These are phyloP conservation scores for Enteromius unitaeniatus DNA, from an alignment of 2,797 vertebrate genomes.

Conservation along the genomic window DNA sequence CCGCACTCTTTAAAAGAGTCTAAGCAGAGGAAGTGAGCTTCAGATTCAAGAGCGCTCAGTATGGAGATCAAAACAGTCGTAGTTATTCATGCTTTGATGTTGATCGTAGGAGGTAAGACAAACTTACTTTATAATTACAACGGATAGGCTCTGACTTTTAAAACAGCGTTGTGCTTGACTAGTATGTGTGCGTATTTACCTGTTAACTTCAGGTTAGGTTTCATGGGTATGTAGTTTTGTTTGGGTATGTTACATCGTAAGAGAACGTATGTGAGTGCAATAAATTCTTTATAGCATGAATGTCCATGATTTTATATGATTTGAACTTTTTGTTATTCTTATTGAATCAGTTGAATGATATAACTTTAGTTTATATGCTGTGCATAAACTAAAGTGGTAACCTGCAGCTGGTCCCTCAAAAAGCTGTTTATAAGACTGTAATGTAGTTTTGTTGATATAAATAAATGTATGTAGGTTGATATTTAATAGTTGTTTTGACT, in stretches of 20 bases:
- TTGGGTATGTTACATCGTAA: neutral
- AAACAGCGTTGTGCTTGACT: neutral
- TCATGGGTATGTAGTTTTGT: neutral
- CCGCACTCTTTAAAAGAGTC: slow-evolving; percentile 62
- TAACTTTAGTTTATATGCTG: neutral
- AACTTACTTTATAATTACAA: slow-evolving; percentile 23
- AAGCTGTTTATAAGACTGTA: neutral
- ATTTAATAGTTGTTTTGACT: neutral
- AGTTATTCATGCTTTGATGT: slow-evolving; percentile 63
- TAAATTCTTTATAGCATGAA: neutral
- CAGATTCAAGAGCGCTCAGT: slow-evolving; percentile 54
- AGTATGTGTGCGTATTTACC: neutral
- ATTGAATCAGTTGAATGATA: neutral
- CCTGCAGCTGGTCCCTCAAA: neutral
- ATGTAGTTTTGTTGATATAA: neutral
- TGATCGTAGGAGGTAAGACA: slow-evolving; percentile 72
- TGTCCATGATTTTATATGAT: neutral
- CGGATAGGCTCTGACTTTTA: neutral
- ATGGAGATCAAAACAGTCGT: slow-evolving; percentile 69
- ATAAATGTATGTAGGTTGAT: neutral
- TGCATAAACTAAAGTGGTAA: neutral
- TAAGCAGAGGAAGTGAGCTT: slow-evolving; percentile 70
- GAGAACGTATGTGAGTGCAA: neutral
- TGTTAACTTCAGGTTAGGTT: neutral
- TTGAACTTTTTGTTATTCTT: neutral